These are phyloP conservation scores for Procavia capensis DNA, from an alignment of 2,113 vertebrate genomes.

Conservation along the genomic window DNA sequence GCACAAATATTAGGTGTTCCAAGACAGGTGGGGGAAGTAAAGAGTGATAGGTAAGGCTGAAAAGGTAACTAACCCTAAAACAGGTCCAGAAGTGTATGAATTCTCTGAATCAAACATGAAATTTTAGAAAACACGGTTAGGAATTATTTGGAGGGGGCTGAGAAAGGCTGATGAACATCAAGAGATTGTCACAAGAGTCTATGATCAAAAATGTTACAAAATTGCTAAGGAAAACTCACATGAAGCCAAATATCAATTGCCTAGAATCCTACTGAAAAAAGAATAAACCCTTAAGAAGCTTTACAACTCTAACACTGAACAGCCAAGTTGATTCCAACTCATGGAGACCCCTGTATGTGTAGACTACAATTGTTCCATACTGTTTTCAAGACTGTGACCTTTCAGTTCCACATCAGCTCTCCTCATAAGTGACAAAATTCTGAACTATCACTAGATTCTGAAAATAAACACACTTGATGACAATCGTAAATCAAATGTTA, in stretches of 20 bases:
- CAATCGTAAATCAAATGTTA: slow-evolving; percentile 1
- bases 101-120: not conserved
- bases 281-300: not conserved
- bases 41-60: not conserved
- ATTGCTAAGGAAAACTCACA: not conserved
- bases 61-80: not conserved
- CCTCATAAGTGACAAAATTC: slow-evolving; percentile 12
- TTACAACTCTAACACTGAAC: not conserved
- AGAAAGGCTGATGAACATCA: not conserved
- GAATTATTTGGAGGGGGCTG: not conserved
- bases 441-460: not conserved
- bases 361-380: not conserved
- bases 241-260: not conserved
- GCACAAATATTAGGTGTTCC: not conserved
- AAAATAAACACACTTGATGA: not conserved
- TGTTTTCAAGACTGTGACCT: not conserved
- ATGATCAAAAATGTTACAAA: not conserved
- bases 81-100: not conserved
- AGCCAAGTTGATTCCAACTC: not conserved
- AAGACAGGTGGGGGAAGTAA: not conserved
- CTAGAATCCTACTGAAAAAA: not conserved
- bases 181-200: not conserved
- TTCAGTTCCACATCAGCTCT: not conserved
- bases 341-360: not conserved
- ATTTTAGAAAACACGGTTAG: not conserved